A percentile compares a stretch with the other conserved stretches of the same genome.
phyloP scores from a whole-genome alignment of 53 echinoderm and acorn worm species.

The Glandiceps talaboti region DNA sequence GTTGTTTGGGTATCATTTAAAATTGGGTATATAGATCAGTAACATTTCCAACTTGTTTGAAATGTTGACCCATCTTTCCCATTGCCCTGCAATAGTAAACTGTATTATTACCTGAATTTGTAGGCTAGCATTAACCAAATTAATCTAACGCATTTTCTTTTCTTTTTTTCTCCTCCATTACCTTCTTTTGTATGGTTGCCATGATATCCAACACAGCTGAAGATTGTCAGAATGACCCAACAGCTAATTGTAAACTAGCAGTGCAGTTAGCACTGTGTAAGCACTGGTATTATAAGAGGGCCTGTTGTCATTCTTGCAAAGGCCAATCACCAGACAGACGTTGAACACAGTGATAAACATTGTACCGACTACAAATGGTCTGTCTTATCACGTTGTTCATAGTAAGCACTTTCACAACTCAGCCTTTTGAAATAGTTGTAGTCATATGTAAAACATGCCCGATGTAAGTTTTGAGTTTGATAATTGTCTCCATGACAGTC shows the following conservation, averaged over 20 bases:
- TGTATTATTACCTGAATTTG: neutral
- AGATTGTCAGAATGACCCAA: constrained; percentile 37
- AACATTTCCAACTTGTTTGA: neutral
- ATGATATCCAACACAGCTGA: neutral
- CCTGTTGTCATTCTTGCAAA: constrained; percentile 47
- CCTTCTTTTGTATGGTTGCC: neutral
- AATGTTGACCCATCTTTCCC: neutral
- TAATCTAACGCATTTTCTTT: neutral
- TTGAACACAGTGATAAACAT: too few relatives aligned
- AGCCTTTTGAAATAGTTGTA: too few relatives aligned
- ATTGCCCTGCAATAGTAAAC: neutral
- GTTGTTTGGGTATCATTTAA: too few relatives aligned
- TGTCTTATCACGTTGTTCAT: too few relatives aligned
- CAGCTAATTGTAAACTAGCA: constrained; percentile 41
- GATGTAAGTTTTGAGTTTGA: too few relatives aligned
- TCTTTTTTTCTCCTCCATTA: neutral
- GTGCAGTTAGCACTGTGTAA: constrained; percentile 46
- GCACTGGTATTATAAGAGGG: constrained; percentile 35
- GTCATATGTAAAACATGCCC: too few relatives aligned
- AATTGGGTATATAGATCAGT: too few relatives aligned
- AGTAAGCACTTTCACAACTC: too few relatives aligned
- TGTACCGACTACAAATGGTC: too few relatives aligned
- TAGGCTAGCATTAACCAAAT: too few relatives aligned
- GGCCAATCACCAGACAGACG: too few relatives aligned
- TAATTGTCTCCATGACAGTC: too few relatives aligned